Percentiles rank a stretch among this genome's conserved stretches.
phyloP scores from a whole-genome alignment of 2,797 vertebrate genomes.

The Pangasius larnaudii region DNA sequence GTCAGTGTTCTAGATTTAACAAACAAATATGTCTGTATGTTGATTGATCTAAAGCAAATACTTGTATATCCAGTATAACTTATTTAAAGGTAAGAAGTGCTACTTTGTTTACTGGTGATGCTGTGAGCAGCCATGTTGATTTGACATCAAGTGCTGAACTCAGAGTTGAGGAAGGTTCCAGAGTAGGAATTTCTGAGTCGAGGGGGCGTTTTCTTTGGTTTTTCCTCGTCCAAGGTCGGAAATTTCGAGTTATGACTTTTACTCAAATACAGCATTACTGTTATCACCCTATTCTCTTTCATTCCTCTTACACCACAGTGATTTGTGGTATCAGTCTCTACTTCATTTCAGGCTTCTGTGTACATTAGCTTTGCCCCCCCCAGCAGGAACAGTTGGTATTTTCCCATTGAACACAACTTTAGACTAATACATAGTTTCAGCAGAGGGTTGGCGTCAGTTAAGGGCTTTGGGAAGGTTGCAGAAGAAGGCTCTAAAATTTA shows the following conservation, averaged over 20 bases:
- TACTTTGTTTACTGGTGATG: neutral
- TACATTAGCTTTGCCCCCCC: neutral
- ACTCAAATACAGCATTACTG: neutral
- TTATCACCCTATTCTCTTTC: neutral
- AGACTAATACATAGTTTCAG: neutral
- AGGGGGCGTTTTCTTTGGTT: neutral
- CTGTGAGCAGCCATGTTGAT: neutral
- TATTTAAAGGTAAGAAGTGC: neutral
- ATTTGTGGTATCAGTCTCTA: neutral
- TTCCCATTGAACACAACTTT: neutral
- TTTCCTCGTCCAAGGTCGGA: neutral
- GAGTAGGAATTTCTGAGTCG: neutral
- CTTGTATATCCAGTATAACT: neutral
- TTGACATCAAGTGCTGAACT: neutral
- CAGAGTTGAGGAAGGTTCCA: neutral
- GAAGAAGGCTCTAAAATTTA: neutral
- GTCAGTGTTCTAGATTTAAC: neutral
- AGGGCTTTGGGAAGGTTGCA: neutral
- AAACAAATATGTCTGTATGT: neutral
- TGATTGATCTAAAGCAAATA: neutral
- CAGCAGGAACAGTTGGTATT: neutral
- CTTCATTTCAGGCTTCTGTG: neutral
- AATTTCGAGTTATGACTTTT: neutral
- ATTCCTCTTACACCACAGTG: neutral
- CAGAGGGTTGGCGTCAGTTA: neutral